Conservation (phyloP, 2,888 invertebrate genomes). For the Aphelenchoides bicaudatus region DNA sequence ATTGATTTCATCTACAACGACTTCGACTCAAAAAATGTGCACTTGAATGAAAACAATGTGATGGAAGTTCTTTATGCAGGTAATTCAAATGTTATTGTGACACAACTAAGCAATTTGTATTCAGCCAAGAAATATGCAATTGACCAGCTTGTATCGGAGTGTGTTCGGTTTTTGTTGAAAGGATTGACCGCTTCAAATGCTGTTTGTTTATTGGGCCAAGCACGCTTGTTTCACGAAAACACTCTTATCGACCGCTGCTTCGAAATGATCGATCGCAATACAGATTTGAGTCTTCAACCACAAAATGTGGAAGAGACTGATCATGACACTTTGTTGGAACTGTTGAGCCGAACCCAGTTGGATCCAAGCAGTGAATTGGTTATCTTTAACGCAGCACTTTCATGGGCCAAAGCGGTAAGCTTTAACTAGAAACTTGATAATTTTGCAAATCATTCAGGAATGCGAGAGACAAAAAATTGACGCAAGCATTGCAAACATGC, state of each 20-base stretch:
- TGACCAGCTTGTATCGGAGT: conserved; percentile 34
- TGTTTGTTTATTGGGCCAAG: conserved; percentile 36
- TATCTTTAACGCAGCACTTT: conserved; percentile 36
- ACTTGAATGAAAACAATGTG: conserved; percentile 39
- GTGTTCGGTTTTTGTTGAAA: conserved; percentile 38
- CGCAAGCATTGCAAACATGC: conserved; percentile 30
- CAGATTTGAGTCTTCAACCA: conserved; percentile 26
- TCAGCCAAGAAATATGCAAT: conserved; percentile 41
- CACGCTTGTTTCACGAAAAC: conserved; percentile 38
- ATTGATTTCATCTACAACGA: conserved; percentile 38
- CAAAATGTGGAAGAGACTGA: conserved; percentile 35
- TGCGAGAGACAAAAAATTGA: conserved; percentile 29
- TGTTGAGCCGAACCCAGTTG: conserved; percentile 33
- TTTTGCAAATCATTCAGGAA: conserved; percentile 21
- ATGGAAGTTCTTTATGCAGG: conserved; percentile 41
- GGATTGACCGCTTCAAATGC: conserved; percentile 35
- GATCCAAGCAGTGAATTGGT: conserved; percentile 38
- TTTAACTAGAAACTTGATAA: background rate
- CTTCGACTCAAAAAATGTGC: conserved; percentile 31
- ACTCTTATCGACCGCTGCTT: conserved; percentile 31
- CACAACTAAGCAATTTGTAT: background rate
- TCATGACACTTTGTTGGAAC: conserved; percentile 34
- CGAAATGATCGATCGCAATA: conserved; percentile 36
- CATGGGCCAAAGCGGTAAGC: conserved; percentile 34
- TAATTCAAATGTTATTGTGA: conserved; percentile 10